These are phyloP conservation scores for Tiphia femorata DNA, from an alignment of 2,888 invertebrate species.

Conservation along the genomic window DNA sequence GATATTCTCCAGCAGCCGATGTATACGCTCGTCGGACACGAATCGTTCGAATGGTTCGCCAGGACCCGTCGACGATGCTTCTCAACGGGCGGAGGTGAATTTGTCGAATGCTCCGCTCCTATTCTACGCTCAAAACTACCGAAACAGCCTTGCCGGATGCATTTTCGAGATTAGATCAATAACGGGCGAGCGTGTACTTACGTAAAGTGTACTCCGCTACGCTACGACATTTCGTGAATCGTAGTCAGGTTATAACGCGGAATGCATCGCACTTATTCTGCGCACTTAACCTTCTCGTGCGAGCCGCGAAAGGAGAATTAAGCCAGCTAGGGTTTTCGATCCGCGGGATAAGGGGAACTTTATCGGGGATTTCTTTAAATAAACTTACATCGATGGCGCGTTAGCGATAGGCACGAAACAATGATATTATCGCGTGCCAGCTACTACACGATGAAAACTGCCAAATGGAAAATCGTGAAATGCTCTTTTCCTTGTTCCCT, in stretches of 20 bases:
- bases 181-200: constrained; percentile 37
- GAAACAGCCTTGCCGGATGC: constrained; percentile 18
- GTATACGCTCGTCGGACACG: no score
- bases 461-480: no score
- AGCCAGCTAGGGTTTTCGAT: neutral
- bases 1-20: neutral
- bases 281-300: constrained; percentile 14
- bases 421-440: no score
- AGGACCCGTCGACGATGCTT: neutral
- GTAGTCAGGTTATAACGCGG: constrained; percentile 22
- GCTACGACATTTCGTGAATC: constrained; percentile 20
- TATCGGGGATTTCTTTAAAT: constrained; percentile 1
- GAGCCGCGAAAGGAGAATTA: neutral
- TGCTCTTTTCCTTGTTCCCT: no score
- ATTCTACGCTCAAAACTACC: constrained; percentile 6
- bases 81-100: neutral
- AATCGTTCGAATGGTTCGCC: no score
- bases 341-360: neutral
- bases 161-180: constrained; percentile 46
- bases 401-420: no score
- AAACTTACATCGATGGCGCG: neutral
- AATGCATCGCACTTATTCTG: constrained; percentile 12
- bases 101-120: neutral
- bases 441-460: no score
- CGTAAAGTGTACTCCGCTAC: constrained; percentile 39